Percentiles rank a stretch among this genome's conserved stretches.
These are phyloP conservation scores for Beroe forskalii DNA, from an alignment of 37 sponge, comb jelly and placozoan species.

Conservation along the genomic window DNA sequence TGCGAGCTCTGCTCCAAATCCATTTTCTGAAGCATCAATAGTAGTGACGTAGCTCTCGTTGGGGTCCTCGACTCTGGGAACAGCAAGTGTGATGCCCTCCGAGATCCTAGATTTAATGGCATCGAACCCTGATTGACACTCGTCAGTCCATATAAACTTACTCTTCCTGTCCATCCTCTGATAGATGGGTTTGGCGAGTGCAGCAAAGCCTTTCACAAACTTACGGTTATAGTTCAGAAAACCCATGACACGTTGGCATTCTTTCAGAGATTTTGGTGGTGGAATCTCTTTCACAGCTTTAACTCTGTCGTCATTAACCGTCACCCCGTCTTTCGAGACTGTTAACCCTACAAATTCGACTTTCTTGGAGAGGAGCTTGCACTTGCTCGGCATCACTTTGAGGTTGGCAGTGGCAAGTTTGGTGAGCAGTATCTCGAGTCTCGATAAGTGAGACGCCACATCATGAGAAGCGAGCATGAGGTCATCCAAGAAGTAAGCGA, in stretches of 20 bases:
- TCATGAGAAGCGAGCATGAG: not conserved
- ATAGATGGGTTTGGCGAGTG: constrained; percentile 25
- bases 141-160: not conserved
- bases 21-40: not conserved
- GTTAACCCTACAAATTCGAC: constrained; percentile 15
- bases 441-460: not conserved
- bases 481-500: constrained; percentile 21
- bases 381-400: not conserved
- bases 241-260: not conserved
- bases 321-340: constrained; percentile 13
- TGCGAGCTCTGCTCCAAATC: constrained; percentile 16
- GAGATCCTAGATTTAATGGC: not conserved
- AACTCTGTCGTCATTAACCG: constrained; percentile 1
- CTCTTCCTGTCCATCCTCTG: constrained; percentile 2
- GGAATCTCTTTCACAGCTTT: not conserved
- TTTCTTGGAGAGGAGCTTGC: not conserved
- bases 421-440: not conserved
- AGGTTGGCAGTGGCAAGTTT: not conserved
- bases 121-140: not conserved
- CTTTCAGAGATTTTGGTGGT: not conserved
- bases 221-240: constrained; percentile 40
- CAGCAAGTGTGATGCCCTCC: not conserved
- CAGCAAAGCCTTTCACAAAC: constrained; percentile 1
- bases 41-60: not conserved
- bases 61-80: constrained; percentile 3